Conservation (phyloP, 1,140 invertebrate species). For the Acarapis woodi region DNA sequence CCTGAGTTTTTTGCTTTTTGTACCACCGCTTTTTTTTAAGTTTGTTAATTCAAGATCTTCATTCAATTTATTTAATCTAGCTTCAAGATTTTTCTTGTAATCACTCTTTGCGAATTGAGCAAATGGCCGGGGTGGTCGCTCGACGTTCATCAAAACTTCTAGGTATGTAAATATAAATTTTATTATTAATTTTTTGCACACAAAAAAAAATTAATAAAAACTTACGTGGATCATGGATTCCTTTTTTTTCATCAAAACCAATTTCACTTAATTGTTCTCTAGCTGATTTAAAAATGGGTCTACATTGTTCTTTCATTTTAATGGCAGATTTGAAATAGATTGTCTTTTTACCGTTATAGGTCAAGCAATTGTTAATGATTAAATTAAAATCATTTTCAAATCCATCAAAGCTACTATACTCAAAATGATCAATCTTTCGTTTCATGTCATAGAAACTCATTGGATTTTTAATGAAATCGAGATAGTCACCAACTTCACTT, state of each 20-base stretch:
- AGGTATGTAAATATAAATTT: no score
- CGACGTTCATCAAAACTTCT: no score
- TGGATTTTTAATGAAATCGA: constrained; percentile 61
- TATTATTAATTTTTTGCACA: no score
- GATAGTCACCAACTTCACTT: constrained; percentile 64
- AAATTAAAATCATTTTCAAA: constrained; percentile 68
- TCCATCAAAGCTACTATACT: constrained; percentile 41
- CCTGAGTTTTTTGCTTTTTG: background rate
- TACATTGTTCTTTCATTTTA: constrained; percentile 41
- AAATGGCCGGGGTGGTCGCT: no score
- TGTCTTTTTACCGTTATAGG: constrained; percentile 79
- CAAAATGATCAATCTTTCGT: constrained; percentile 38
- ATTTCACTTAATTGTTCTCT: constrained; percentile 36
- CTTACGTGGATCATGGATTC: constrained; percentile 15
- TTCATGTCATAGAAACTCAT: constrained; percentile 89
- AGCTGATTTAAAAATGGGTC: constrained; percentile 21
- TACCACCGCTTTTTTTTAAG: background rate
- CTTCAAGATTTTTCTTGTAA: no score
- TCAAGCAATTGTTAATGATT: constrained; percentile 78
- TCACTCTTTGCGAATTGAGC: no score
- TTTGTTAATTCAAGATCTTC: background rate
- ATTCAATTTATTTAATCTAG: background rate
- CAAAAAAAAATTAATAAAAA: no score
- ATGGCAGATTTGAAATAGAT: constrained; percentile 44
- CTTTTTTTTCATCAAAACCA: constrained; percentile 25